Evolutionary conservation across 2,113 vertebrate genomes (phyloP), one percentile per base, ranked within the genome.

Genomic region (Protobothrops mucrosquamatus): DNA sequence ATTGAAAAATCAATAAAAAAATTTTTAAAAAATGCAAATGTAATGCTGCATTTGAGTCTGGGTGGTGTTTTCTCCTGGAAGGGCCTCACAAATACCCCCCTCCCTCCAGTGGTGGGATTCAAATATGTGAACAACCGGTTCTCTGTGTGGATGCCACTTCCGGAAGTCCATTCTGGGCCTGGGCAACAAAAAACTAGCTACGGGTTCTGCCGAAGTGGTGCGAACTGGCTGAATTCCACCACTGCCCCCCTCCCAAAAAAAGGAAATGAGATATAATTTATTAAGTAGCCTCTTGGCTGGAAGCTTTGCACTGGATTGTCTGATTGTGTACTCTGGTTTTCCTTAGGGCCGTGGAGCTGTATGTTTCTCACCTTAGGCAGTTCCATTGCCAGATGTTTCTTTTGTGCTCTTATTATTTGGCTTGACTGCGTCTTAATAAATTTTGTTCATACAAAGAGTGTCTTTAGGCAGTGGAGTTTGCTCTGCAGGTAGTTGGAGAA

Each of bases 11-110:
- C n/a, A n/a, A n/a, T n/a, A n/a, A n/a, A n/a, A n/a, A n/a, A n/a
- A n/a, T n/a, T n/a, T n/a, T n/a, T n/a, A n/a, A n/a, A n/a, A 0
- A 91, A 93, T 91, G 26, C 61, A 61, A 51, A 15, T 46, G 69
- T 64, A n/a, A 91, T 15, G 22, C 64, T 69, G n/a, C 43, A 64
- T 57, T 93, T 89, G 15, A 64, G 11, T 54, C 55, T 48, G 39
- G 24, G 5, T 24, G 23, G 5, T 46, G 52, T 7, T 54, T 48
- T 91, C 56, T 85, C 23, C 1, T 46, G 39, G 24, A 86, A 56
- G 43, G 74, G 52, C 43, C 74, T 43, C 81, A 51, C 64, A 24
- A 91, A 15, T 55, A 20, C 26, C 64, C 52, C 69, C 22, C 4
- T 1, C 26, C 48, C 48, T 51, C 9, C 48, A 8, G 48, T 51